Evolutionary conservation across 2,888 invertebrate genomes (phyloP).

Genomic region (Pogonocherus hispidulus): DNA sequence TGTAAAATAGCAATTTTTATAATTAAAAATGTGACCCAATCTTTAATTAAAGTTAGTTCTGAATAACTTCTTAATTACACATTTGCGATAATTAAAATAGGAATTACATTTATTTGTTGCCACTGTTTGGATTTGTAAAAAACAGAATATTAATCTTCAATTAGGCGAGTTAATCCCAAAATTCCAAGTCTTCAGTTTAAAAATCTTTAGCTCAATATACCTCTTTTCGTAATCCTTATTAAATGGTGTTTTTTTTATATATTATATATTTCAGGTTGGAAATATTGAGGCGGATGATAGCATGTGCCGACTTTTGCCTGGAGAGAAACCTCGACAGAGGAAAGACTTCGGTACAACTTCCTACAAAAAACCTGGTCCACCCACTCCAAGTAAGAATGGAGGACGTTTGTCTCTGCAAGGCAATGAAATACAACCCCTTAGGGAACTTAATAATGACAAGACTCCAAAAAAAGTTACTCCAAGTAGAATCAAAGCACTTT

Average conservation of each 20-base stretch:
- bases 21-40: too few species aligned
- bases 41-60: too few species aligned
- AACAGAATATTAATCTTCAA: too few species aligned
- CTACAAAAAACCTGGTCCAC: constrained; percentile 89
- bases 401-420: constrained; percentile 77
- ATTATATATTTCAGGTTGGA: constrained; percentile 63
- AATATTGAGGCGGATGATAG: constrained; percentile 65
- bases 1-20: too few species aligned
- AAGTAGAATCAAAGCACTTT: constrained; percentile 75
- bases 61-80: too few species aligned
- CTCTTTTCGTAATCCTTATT: background rate
- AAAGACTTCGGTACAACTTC: constrained; percentile 79
- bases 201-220: background rate
- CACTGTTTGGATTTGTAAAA: too few species aligned
- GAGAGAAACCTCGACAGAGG: constrained; percentile 65
- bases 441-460: constrained; percentile 69
- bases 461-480: constrained; percentile 74
- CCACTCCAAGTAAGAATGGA: constrained; percentile 88
- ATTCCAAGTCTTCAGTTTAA: too few species aligned
- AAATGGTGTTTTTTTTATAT: constrained; percentile 12
- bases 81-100: too few species aligned
- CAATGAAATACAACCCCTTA: constrained; percentile 73
- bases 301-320: constrained; percentile 65
- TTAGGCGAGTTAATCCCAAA: too few species aligned
- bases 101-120: too few species aligned